Evolutionary conservation across 1,140 invertebrate genomes (phyloP).

Genomic region (Nylanderia fulva): DNA sequence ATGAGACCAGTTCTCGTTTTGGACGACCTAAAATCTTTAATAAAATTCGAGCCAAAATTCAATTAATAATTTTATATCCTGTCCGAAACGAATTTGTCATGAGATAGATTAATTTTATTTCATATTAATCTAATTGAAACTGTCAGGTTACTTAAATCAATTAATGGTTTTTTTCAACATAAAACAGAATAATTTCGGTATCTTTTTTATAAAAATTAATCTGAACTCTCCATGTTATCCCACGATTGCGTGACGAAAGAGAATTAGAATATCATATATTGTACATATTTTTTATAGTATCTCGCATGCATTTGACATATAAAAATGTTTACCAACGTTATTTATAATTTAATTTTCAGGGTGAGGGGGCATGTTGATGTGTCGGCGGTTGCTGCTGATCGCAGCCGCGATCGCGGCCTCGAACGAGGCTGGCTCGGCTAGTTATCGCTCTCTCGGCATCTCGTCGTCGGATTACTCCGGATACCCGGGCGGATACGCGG

Average conservation of each 20-base stretch:
- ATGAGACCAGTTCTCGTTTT: background rate
- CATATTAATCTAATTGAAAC: background rate
- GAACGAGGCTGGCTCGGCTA: constrained; percentile 81
- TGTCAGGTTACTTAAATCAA: background rate
- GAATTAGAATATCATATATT: background rate
- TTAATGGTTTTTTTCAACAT: background rate
- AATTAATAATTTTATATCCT: background rate
- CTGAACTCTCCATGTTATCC: background rate
- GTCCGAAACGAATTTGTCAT: background rate
- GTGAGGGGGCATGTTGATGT: constrained; percentile 82
- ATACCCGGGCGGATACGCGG: constrained; percentile 66
- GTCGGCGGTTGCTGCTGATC: constrained; percentile 85
- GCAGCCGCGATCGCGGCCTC: constrained; percentile 83
- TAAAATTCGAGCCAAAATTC: background rate
- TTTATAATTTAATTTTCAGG: constrained; percentile 65
- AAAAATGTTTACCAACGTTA: background rate
- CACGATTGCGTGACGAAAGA: background rate
- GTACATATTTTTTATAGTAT: background rate
- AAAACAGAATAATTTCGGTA: background rate
- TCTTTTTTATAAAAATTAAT: background rate
- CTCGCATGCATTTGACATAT: background rate
- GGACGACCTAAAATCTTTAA: background rate
- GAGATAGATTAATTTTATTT: constrained; percentile 5
- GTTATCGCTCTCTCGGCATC: constrained; percentile 69
- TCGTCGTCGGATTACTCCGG: constrained; percentile 72